Evolutionary conservation across 2,113 vertebrate species (phyloP).

Genomic region (Scomber colias): DNA sequence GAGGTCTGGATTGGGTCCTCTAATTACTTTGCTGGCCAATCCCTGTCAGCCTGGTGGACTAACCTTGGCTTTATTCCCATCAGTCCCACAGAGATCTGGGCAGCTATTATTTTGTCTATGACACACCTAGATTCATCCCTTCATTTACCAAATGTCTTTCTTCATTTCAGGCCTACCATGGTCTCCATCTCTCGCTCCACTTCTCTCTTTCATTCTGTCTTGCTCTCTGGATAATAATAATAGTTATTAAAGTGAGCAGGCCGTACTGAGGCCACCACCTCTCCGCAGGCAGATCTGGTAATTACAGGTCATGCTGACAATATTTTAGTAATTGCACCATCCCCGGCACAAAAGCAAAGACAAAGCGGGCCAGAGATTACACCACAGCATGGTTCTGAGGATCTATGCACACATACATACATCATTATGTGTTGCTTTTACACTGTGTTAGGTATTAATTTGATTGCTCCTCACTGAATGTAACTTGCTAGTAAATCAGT

Average conservation of each 20-base stretch:
- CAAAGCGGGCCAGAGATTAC: conserved; percentile 66
- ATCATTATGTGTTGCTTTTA: conserved; percentile 58
- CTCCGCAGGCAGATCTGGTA: conserved; percentile 77
- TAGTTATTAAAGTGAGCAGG: conserved; percentile 81
- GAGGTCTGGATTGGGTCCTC: conserved; percentile 71
- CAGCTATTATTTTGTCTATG: conserved; percentile 64
- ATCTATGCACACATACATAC: conserved; percentile 40
- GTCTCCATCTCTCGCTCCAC: conserved; percentile 42
- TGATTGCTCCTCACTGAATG: conserved; percentile 47
- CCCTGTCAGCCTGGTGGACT: conserved; percentile 54
- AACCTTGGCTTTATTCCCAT: conserved; percentile 61
- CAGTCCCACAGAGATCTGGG: conserved; percentile 59
- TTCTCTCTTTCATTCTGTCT: conserved; percentile 58
- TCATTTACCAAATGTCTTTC: conserved; percentile 66
- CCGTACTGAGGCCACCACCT: conserved; percentile 71
- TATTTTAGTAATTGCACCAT: conserved; percentile 81
- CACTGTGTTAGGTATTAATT: conserved; percentile 55
- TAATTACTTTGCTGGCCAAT: conserved; percentile 71
- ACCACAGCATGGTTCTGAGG: conserved; percentile 52
- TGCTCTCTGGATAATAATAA: conserved; percentile 81
- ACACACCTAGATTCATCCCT: conserved; percentile 73
- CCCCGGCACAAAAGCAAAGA: conserved; percentile 71
- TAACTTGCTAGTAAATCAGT: conserved; percentile 59
- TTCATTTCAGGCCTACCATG: conserved; percentile 58
- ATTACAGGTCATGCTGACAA: conserved; percentile 82